Evolutionary conservation across 1,140 invertebrate genomes (phyloP), one percentile per base, ranked within the genome.

Genomic region (Bathynomus jamesi): DNA sequence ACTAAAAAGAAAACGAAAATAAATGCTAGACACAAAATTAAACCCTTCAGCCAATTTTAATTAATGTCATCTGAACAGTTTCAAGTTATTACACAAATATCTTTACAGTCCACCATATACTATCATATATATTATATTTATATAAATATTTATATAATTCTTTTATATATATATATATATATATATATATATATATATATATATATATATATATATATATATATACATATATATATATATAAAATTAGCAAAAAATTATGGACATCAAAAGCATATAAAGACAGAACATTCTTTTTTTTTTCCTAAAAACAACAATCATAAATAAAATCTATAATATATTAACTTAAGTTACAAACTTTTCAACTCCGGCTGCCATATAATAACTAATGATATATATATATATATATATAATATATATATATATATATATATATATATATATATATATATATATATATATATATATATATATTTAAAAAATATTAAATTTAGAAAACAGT

Each of bases 191-290:
- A 72, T 72, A 46, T 69, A 69, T 69, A 69, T 69, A 69, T 70
- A 65, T 65, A 65, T 65, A 31, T 70, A 62, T 32, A 28, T 63
- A 65, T 74, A 75, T 75, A 68, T 71, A 70, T 31, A 65, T 75
- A 75, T 75, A 67, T 67, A 71, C 67, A 70, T 67, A 67, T 75
- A 75, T 75, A 75, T 75, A 75, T 75, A 71, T 75, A 75, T 75
- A 75, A 71, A 63, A 71, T 71, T 71, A 70, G 70, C 64, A 68
- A 74, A 74, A 74, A 74, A 74, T 70, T 74, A 74, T 74, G 67
- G 72, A 74, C 72, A 74, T 65, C 72, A 74, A 74, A 74, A 74
- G 72, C 72, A 74, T 74, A 65, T n/a, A n/a, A n/a, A 74, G 72
- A 74, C 68, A 74, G 66, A 65, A 73, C 53, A 70, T 65, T 69